These are phyloP conservation scores for mouse (Mus musculus) DNA, from an alignment of 2,113 vertebrate species.

Conservation along the genomic window DNA sequence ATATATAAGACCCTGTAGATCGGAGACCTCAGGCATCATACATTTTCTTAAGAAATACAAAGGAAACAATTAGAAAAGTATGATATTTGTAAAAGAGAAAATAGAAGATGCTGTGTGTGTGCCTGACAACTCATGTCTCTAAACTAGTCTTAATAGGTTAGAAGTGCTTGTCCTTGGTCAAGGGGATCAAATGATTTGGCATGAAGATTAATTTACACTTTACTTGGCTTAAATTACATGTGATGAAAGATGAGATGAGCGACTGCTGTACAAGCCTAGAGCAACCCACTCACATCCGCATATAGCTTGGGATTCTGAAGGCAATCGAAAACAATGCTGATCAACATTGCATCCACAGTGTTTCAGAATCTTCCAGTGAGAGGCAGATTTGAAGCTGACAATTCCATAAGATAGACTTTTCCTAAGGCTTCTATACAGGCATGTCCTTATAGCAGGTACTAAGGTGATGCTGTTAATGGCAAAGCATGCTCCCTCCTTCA, in stretches of 20 bases:
- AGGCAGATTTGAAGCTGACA: constrained; percentile 13
- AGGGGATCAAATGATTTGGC: constrained; percentile 29
- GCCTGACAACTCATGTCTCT: not conserved
- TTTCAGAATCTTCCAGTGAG: not conserved
- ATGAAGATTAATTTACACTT: constrained; percentile 1
- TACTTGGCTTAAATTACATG: not conserved
- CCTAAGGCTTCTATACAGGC: not conserved
- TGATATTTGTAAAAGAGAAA: constrained; percentile 37
- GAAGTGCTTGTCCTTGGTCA: constrained; percentile 38
- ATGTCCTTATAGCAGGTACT: not conserved
- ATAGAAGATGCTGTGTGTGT: not conserved
- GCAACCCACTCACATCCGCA: constrained; percentile 10
- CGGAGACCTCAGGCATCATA: not conserved
- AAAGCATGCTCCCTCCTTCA: constrained; percentile 22
- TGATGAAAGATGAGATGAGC: constrained; percentile 42
- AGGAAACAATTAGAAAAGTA: not conserved
- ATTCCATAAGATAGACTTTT: not conserved
- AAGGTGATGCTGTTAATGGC: not conserved
- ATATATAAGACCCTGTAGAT: constrained; percentile 31
- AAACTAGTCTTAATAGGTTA: constrained; percentile 5
- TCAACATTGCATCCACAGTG: not conserved
- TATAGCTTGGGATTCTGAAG: constrained; percentile 34
- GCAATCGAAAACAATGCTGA: constrained; percentile 5
- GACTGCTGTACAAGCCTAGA: constrained; percentile 33
- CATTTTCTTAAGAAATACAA: constrained; percentile 14